phyloP scores from a whole-genome alignment of 2,888 invertebrate genomes.

The Heliconius sara region DNA sequence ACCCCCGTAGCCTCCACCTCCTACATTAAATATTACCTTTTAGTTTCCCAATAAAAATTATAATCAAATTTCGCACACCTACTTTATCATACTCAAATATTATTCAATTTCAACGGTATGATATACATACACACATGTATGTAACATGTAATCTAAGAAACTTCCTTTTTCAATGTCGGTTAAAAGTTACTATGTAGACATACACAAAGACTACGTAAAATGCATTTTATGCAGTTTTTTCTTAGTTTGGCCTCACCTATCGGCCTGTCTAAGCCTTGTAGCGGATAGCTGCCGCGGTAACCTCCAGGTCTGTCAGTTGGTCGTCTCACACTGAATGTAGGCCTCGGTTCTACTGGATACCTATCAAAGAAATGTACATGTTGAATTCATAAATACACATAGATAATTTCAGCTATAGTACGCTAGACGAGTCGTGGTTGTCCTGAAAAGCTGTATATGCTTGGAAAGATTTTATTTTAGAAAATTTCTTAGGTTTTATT shows the following conservation, averaged over 20 bases:
- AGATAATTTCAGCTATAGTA: background rate
- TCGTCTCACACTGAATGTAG: constrained; percentile 68
- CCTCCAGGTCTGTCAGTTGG: constrained; percentile 77
- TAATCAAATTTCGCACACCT: no score
- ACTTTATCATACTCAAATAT: no score
- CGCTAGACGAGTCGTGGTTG: background rate
- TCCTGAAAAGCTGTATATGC: background rate
- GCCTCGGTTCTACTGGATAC: constrained; percentile 75
- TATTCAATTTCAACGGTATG: no score
- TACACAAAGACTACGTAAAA: background rate
- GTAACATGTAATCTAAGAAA: no score
- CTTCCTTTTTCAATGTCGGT: no score
- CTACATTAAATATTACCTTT: constrained; percentile 38
- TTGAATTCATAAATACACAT: background rate
- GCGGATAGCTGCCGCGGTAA: constrained; percentile 80
- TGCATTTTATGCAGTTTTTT: background rate
- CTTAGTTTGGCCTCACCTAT: no score
- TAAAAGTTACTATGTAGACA: background rate
- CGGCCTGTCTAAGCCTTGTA: constrained; percentile 72
- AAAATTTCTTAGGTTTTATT: background rate
- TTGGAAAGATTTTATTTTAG: background rate
- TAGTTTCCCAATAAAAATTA: background rate
- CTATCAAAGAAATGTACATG: constrained; percentile 50
- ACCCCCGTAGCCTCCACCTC: constrained; percentile 62
- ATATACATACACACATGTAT: no score